Percentiles rank a stretch among this genome's conserved stretches.
Evolutionary conservation across 2,113 vertebrate species (phyloP).

Genomic region (human (Homo sapiens)): DNA sequence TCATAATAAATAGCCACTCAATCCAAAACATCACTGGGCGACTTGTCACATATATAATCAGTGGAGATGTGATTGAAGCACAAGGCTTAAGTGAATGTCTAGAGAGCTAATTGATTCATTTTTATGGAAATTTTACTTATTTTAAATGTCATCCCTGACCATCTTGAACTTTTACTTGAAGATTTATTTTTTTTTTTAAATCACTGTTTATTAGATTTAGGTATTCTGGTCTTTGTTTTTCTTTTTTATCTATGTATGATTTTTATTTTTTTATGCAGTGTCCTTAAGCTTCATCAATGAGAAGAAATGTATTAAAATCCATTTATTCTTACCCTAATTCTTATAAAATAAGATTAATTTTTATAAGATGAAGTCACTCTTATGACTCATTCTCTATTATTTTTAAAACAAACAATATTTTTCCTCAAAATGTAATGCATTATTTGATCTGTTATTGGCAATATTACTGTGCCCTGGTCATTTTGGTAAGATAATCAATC

Average conservation of each 20-base stretch:
- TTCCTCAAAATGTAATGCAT: not conserved
- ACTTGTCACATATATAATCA: not conserved
- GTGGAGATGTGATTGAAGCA: not conserved
- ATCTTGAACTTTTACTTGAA: not conserved
- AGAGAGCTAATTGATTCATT: conserved; percentile 35
- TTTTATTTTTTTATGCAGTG: not conserved
- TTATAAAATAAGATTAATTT: not conserved
- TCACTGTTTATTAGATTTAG: not conserved
- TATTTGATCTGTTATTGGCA: not conserved
- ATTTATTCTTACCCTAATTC: not conserved
- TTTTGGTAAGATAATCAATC: not conserved
- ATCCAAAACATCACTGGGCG: not conserved
- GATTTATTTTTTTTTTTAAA: not conserved
- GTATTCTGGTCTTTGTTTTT: not conserved
- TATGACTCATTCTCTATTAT: not conserved
- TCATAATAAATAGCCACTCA: not conserved
- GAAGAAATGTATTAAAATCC: not conserved
- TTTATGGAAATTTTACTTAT: conserved; percentile 34
- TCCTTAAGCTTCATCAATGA: not conserved
- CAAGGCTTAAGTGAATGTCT: not conserved
- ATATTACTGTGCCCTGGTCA: not conserved
- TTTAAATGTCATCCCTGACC: not conserved
- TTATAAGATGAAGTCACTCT: not conserved
- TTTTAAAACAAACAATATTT: not conserved
- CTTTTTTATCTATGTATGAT: not conserved